These are phyloP conservation scores for Brachionus sp. DNA, from an alignment of 1,140 invertebrate genomes.

Conservation along the genomic window DNA sequence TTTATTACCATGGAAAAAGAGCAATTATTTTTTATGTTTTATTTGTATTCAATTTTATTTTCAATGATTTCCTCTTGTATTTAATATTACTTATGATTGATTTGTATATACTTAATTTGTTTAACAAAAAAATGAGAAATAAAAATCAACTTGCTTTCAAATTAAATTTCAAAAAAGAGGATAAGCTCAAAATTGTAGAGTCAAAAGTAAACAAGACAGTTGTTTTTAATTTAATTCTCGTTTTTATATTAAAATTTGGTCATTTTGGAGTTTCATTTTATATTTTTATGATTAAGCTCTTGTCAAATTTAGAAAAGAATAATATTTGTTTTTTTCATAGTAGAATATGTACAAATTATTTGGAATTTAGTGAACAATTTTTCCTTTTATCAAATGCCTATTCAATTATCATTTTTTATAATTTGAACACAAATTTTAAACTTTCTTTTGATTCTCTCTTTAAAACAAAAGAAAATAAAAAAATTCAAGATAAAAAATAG, in stretches of 20 bases:
- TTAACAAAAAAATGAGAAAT: background rate
- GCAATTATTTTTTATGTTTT: background rate
- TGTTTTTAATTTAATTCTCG: background rate
- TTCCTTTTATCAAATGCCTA: background rate
- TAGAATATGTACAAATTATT: background rate
- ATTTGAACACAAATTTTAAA: background rate
- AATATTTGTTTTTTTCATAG: background rate
- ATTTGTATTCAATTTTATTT: background rate
- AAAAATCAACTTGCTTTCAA: background rate
- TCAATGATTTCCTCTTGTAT: background rate
- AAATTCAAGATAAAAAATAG: no score
- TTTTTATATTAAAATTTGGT: background rate
- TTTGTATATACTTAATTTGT: background rate
- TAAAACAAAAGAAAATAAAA: no score
- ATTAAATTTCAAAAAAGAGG: background rate
- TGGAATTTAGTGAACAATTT: background rate
- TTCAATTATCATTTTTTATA: background rate
- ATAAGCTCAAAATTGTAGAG: background rate
- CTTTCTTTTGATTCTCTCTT: background rate
- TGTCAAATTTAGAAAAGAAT: background rate
- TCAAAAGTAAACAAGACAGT: background rate
- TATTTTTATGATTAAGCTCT: background rate
- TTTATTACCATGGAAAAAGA: background rate
- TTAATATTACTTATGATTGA: background rate
- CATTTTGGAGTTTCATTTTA: background rate